Evolutionary conservation across 2,797 vertebrate species (phyloP).

Genomic region (Danio tinwini): DNA sequence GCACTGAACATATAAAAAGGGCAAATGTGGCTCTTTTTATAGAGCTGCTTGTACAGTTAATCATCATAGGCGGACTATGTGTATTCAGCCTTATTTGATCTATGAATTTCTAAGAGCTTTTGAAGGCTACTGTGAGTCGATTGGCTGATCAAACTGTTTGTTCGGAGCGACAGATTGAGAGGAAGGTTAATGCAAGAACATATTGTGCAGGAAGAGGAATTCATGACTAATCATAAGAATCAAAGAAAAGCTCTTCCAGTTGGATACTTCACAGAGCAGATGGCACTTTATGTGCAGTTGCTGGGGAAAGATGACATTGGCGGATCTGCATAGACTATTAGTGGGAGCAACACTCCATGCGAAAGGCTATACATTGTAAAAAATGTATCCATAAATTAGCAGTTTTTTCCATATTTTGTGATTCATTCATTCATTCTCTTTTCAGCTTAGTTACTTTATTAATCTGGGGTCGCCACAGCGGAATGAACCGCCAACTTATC

Average conservation of each 20-base stretch:
- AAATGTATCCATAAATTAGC: no score
- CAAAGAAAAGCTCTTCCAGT: conserved; percentile 10
- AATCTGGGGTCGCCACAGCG: no score
- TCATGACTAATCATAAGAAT: conserved; percentile 8
- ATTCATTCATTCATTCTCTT: no score
- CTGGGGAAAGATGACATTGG: conserved; percentile 1
- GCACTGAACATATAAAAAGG: conserved; percentile 51
- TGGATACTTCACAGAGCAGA: conserved; percentile 14
- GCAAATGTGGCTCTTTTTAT: conserved; percentile 1
- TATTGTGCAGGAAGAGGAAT: conserved; percentile 46
- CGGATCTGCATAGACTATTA: neutral
- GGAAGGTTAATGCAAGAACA: conserved; percentile 38
- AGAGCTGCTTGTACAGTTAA: conserved; percentile 45
- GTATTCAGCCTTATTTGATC: conserved; percentile 58
- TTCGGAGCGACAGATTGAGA: conserved; percentile 41
- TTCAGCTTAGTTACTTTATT: no score
- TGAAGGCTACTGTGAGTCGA: conserved; percentile 7
- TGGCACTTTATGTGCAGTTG: neutral
- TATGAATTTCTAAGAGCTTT: conserved; percentile 2
- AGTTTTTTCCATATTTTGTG: no score
- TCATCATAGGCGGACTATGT: conserved; percentile 50
- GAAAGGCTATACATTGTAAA: no score
- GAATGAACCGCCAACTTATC: no score
- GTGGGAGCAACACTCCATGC: no score
- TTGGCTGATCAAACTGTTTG: conserved; percentile 4